phyloP scores from a whole-genome alignment of 2,888 invertebrate species.

The Steinernema hermaphroditum region DNA sequence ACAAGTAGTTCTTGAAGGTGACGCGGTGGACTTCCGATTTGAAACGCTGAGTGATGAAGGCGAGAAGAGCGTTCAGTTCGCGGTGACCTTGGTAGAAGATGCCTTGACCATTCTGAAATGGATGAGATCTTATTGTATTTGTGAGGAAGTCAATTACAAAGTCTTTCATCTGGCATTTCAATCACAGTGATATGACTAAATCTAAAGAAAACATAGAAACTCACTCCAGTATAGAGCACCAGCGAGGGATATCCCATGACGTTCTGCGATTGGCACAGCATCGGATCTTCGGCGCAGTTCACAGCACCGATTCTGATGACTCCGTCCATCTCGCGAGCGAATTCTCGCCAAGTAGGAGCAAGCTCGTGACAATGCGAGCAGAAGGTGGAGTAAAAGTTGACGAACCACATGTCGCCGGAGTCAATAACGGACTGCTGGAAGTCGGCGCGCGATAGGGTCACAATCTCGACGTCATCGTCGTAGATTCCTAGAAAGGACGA shows the following conservation, averaged over 20 bases:
- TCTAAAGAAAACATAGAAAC: slow-evolving; percentile 38
- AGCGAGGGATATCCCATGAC: slow-evolving; percentile 79
- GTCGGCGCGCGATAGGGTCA: slow-evolving; percentile 75
- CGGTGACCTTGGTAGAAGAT: slow-evolving; percentile 73
- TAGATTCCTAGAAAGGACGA: slow-evolving; percentile 73
- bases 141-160: neutral
- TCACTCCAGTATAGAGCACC: slow-evolving; percentile 74
- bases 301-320: slow-evolving; percentile 82
- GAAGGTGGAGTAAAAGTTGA: slow-evolving; percentile 85
- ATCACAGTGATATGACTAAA: neutral
- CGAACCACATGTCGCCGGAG: slow-evolving; percentile 78
- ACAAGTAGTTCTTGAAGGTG: slow-evolving; percentile 50
- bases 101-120: neutral
- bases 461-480: slow-evolving; percentile 81
- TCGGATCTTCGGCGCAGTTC: slow-evolving; percentile 83
- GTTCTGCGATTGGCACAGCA: slow-evolving; percentile 77
- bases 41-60: slow-evolving; percentile 74
- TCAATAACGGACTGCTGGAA: slow-evolving; percentile 73
- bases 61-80: slow-evolving; percentile 72
- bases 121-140: slow-evolving; percentile 35
- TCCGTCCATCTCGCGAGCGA: slow-evolving; percentile 79
- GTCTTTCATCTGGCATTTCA: no score
- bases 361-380: slow-evolving; percentile 83
- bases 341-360: slow-evolving; percentile 80
- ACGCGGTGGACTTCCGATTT: slow-evolving; percentile 63